Conservation (phyloP, 2,113 vertebrate genomes). For the Entosphenus tridentatus region DNA sequence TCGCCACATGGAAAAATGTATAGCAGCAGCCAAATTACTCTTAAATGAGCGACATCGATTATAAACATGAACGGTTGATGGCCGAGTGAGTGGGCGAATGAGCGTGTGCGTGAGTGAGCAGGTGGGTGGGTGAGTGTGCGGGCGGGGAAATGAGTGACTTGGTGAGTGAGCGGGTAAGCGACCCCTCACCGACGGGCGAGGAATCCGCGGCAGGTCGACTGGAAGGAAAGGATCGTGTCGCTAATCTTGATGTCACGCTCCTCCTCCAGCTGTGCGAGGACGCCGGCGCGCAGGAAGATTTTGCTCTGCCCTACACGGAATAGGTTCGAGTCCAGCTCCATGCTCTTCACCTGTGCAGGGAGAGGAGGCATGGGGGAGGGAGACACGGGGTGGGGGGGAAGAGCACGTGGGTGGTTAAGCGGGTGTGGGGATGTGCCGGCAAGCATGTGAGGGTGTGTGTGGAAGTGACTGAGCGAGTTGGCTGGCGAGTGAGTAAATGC, state of each 20-base stretch:
- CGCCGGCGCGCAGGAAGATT: constrained; percentile 67
- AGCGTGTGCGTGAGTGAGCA: no score
- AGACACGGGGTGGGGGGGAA: background rate
- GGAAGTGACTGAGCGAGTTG: background rate
- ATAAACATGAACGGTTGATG: no score
- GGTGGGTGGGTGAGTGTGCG: no score
- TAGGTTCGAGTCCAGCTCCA: constrained; percentile 56
- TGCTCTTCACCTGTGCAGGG: constrained; percentile 33
- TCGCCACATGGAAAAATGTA: no score
- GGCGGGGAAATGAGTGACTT: background rate
- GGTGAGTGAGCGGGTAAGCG: background rate
- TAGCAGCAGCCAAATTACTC: no score
- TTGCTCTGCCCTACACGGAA: constrained; percentile 70
- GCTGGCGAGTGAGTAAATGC: no score
- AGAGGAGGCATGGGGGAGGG: background rate
- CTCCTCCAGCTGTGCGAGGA: constrained; percentile 58
- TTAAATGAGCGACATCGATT: no score
- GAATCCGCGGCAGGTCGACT: constrained; percentile 49
- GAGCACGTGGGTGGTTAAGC: no score
- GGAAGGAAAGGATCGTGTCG: constrained; percentile 64
- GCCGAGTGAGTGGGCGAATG: no score
- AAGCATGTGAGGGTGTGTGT: no score
- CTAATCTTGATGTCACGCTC: constrained; percentile 71
- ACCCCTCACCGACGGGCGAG: constrained; percentile 42
- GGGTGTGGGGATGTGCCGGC: no score